Base-by-base conservation (phyloP, 2,113 vertebrate genomes). In the Planiliza haematocheilus region DNA sequence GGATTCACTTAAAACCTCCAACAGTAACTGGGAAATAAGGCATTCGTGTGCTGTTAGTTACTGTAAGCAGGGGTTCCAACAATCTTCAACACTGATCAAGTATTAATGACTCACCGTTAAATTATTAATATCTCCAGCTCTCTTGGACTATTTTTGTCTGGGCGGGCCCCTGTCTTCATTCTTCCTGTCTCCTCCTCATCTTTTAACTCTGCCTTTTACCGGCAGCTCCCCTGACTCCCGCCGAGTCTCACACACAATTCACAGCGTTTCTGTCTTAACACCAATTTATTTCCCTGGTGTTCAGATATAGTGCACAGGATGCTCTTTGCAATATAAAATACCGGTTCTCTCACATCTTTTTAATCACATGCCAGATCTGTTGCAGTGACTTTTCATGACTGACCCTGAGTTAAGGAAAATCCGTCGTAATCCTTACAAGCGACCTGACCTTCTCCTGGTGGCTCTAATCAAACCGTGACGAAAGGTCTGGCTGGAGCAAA, bases 61-160 rank as follows among this genome's bases (percentile, higher is more conserved):
- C 76, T 70, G 71, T 72, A 76, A 89, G 73, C 43, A 74, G 55
- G 45, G 52, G 30, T 46, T 86, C 64, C 48, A 77, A 81, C 71
- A 67, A 74, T 79, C 79, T 83, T 73, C 68, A 69, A 80, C 83
- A 77, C 77, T 84, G 84, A 91, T 93, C 75, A 93, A 92, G 84
- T 92, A 94, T 92, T 92, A 83, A 94, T 93, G 90, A 77, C 83
- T 84, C 68, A 17, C 51, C n/a, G 48, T 48, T 94, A 84, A 93
- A 94, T 93, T 92, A 94, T 93, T 93, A 78, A 94, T 88, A 86
- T 82, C 84, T 8, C 80, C 83, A 83, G 67, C 85, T 90, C 77
- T 73, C 83, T 75, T 60, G 57, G 76, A 88, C 89, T 92, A 91
- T 92, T 89, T 92, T 85, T 82, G 84, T 90, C 91, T 77, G 57